Conservation (phyloP, 2,888 invertebrate genomes). For the Mesorhabditis sp. region DNA sequence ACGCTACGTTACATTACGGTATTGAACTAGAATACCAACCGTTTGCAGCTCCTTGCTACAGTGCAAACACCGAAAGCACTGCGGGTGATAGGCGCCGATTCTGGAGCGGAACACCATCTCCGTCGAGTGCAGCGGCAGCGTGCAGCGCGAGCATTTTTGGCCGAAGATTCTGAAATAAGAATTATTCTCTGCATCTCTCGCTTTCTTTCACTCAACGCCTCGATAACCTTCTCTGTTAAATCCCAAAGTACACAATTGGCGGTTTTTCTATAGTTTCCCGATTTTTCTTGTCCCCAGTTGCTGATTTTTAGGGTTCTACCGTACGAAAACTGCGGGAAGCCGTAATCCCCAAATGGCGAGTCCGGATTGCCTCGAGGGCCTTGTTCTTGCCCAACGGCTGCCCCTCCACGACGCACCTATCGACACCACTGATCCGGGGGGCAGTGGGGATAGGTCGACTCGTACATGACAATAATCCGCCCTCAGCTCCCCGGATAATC, state of each 20-base stretch:
- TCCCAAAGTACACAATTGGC: too few species aligned
- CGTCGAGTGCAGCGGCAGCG: conserved; percentile 66
- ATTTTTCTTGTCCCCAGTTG: too few species aligned
- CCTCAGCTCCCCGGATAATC: too few species aligned
- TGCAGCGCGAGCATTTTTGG: conserved; percentile 45
- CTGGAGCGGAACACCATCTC: conserved; percentile 92
- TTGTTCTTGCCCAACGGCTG: neutral
- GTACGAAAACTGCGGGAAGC: too few species aligned
- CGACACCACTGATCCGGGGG: too few species aligned
- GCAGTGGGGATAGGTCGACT: too few species aligned
- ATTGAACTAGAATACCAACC: conserved; percentile 28
- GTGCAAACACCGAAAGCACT: conserved; percentile 90
- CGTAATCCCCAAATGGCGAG: too few species aligned
- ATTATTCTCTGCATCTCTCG: neutral
- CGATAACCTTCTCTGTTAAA: too few species aligned
- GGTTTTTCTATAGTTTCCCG: too few species aligned
- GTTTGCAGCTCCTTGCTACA: conserved; percentile 90
- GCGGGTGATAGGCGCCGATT: conserved; percentile 81
- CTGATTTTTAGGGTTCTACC: too few species aligned
- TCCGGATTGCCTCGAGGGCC: neutral
- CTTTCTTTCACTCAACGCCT: neutral
- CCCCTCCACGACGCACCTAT: too few species aligned
- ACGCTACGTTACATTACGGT: neutral
- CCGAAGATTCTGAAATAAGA: conserved; percentile 37
- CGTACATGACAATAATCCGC: too few species aligned